Evolutionary conservation across 2,797 vertebrate genomes (phyloP), one percentile per base, ranked within the genome.

Genomic region (Psittacula derbiana): DNA sequence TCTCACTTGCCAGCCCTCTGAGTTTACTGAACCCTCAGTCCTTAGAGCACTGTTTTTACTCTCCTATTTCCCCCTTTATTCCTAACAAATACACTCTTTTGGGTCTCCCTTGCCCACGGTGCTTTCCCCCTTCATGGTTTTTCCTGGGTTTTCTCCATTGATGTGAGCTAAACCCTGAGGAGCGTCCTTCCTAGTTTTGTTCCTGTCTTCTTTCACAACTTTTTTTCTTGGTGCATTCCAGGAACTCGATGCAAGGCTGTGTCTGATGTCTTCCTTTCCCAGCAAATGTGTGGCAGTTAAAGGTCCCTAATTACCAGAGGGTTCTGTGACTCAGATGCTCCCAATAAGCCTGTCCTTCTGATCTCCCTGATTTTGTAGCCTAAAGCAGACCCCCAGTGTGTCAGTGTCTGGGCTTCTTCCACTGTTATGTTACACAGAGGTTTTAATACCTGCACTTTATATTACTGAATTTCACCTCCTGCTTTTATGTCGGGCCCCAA

Each of bases 261-360:
- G 47, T 49, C 86, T 95, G 80, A 76, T 88, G 88, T 94, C 95
- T 92, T 92, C 47, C 80, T 94, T 94, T 88, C 90, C 86, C 33
- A 57, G 86, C 65, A 93, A 91, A 93, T 93, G 60, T 97, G 92
- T 78, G 80, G 83, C 90, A 92, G 92, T 94, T 97, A 95, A 94
- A 86, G 60, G 57, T 89, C 60, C 84, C 71, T 96, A 95, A 97
- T 96, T 96, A 95, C 83, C 86, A 87, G 71, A 1, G 36, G 58
- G 52, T 94, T 94, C 83, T 95, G 91, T 90, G 70, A 80, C 95
- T 96, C 95, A 96, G 91, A 95, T 95, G 94, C 94, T 96, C 82
- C 82, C 80, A 96, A 91, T 96, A 95, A 95, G 88, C 80, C 82
- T 16, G 12, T 90, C 79, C 88, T 92, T 96, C 93, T 75, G 79